Evolutionary conservation across 1,140 invertebrate species (phyloP).

Genomic region (Drosophila ficusphila): DNA sequence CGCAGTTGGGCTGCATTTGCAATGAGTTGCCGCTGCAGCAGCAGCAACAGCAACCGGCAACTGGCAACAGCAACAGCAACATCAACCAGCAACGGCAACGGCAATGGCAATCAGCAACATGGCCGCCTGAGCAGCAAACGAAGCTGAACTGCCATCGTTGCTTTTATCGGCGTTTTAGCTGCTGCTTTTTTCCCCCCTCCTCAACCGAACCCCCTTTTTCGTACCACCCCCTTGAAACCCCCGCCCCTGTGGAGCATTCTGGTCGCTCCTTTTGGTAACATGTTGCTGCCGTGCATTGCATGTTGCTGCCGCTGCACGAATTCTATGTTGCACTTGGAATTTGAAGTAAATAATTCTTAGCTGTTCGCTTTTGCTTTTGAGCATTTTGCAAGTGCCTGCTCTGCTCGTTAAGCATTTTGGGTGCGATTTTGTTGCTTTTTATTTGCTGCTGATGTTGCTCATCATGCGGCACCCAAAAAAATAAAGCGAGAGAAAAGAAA

Average conservation of each 20-base stretch:
- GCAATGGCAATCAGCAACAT: slow-evolving; percentile 80
- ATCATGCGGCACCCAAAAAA: slow-evolving; percentile 58
- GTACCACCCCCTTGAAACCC: neutral
- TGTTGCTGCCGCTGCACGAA: slow-evolving; percentile 72
- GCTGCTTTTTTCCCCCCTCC: slow-evolving; percentile 8
- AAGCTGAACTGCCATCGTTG: slow-evolving; percentile 79
- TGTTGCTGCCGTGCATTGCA: slow-evolving; percentile 66
- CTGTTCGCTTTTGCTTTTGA: slow-evolving; percentile 52
- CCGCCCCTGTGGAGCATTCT: neutral
- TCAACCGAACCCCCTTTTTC: slow-evolving; percentile 5
- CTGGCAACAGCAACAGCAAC: slow-evolving; percentile 50
- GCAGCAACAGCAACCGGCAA: slow-evolving; percentile 53
- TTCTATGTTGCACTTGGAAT: slow-evolving; percentile 80
- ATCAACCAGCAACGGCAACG: slow-evolving; percentile 22
- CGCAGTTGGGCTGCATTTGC: slow-evolving; percentile 77
- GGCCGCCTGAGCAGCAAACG: slow-evolving; percentile 81
- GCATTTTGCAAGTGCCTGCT: slow-evolving; percentile 70
- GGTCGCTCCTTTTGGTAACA: slow-evolving; percentile 68
- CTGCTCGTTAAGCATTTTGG: slow-evolving; percentile 80
- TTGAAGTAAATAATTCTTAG: slow-evolving; percentile 81
- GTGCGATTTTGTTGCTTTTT: slow-evolving; percentile 56
- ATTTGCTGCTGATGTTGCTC: slow-evolving; percentile 55
- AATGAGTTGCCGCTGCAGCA: slow-evolving; percentile 71
- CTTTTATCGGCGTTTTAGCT: slow-evolving; percentile 78
- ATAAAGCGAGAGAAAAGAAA: slow-evolving; percentile 28